Percentiles rank a stretch among this genome's conserved stretches.
These are phyloP conservation scores for Mythimna ferrago DNA, from an alignment of 2,888 invertebrate species.

Conservation along the genomic window DNA sequence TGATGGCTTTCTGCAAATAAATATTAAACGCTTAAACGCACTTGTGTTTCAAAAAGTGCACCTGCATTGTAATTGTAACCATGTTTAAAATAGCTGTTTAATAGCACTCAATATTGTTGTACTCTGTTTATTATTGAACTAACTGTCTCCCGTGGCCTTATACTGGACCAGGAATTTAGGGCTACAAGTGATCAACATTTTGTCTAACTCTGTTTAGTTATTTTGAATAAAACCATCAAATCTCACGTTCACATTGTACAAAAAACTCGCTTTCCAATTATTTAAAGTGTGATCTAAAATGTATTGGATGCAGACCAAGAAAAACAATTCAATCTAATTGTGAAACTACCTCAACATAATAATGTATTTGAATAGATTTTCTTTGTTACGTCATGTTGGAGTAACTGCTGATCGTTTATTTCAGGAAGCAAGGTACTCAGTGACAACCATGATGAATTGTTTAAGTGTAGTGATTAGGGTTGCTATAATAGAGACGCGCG, in stretches of 20 bases:
- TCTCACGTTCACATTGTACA: conserved; percentile 1
- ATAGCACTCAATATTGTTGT: conserved; percentile 28
- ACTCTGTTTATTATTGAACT: conserved; percentile 16
- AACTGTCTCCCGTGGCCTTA: background rate
- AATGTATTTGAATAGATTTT: conserved; percentile 33
- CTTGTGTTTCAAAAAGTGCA: conserved; percentile 21
- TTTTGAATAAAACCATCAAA: background rate
- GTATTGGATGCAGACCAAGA: conserved; percentile 59
- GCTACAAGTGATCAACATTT: background rate
- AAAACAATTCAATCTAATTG: conserved; percentile 52
- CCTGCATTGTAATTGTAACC: conserved; percentile 42
- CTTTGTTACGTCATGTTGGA: conserved; percentile 18
- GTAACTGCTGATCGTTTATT: conserved; percentile 22
- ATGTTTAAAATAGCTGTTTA: conserved; percentile 40
- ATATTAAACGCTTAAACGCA: background rate
- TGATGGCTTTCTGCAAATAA: background rate
- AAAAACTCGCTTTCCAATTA: conserved; percentile 15
- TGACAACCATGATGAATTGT: conserved; percentile 28
- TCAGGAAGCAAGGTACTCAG: conserved; percentile 8
- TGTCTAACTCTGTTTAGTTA: background rate
- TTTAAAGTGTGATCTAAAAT: conserved; percentile 45
- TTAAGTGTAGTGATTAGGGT: background rate
- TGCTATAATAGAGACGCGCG: background rate
- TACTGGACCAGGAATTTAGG: background rate
- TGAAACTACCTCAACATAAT: conserved; percentile 35